Evolutionary conservation across 2,797 vertebrate species (phyloP).

Genomic region (Alauda arvensis): DNA sequence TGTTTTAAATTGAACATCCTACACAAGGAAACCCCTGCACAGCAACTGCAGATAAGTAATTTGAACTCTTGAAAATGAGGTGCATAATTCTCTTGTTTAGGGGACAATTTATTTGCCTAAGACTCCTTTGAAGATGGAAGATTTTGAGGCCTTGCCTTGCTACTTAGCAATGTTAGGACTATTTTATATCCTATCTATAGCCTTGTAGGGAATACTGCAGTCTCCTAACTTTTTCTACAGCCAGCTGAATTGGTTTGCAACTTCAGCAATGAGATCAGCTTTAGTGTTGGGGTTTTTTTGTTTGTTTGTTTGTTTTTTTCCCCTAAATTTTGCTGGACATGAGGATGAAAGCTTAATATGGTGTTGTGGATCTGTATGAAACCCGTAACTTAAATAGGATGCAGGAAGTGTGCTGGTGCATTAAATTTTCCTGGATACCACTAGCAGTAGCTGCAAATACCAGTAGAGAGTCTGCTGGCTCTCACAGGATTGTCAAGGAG

Average conservation of each 20-base stretch:
- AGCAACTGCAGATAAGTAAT: background rate
- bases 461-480: background rate
- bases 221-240: background rate
- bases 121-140: background rate
- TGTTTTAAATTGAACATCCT: background rate
- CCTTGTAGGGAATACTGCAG: background rate
- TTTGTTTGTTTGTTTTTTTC: too few relatives aligned
- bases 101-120: background rate
- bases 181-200: background rate
- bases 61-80: background rate
- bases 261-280: background rate
- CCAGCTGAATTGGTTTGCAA: background rate
- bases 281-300: background rate
- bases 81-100: background rate
- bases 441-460: background rate
- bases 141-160: background rate
- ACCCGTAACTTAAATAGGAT: background rate
- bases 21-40: background rate
- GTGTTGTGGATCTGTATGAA: background rate
- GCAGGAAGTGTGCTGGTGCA: background rate
- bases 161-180: background rate
- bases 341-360: background rate
- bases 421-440: background rate
- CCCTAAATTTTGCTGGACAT: background rate
- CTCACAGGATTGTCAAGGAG: background rate